Percentiles rank a stretch among this genome's conserved stretches.
These are phyloP conservation scores for Beris chalybata DNA, from an alignment of 2,888 invertebrate genomes.

Conservation along the genomic window DNA sequence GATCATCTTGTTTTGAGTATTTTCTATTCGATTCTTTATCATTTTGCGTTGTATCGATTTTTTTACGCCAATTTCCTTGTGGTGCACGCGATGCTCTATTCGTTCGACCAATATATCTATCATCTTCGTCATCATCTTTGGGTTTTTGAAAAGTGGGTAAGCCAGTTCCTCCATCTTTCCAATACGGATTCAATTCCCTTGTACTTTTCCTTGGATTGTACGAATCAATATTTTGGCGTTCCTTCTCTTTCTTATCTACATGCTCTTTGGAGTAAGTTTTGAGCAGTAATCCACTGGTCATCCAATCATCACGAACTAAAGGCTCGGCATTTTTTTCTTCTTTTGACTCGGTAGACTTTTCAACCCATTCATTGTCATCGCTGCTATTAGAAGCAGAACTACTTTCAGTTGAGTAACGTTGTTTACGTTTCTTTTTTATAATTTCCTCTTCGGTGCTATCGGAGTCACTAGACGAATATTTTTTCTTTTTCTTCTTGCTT, in stretches of 20 bases:
- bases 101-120: conserved; percentile 20
- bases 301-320: conserved; percentile 73
- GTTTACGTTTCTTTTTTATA: conserved; percentile 32
- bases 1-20: too few relatives aligned
- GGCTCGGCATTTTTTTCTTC: background rate
- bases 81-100: background rate
- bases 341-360: conserved; percentile 53
- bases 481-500: conserved; percentile 56
- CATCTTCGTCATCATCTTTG: conserved; percentile 51
- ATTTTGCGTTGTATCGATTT: conserved; percentile 10
- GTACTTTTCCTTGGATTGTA: conserved; percentile 72
- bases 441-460: conserved; percentile 49
- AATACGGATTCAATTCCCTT: conserved; percentile 87
- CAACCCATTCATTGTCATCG: conserved; percentile 64
- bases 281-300: conserved; percentile 64
- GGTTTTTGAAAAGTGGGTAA: conserved; percentile 63
- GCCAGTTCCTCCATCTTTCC: conserved; percentile 87
- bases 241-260: conserved; percentile 55
- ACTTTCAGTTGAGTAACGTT: conserved; percentile 41
- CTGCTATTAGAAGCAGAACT: conserved; percentile 37
- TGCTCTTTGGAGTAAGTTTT: conserved; percentile 52
- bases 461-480: conserved; percentile 41
- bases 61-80: conserved; percentile 43
- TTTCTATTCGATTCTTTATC: too few relatives aligned
- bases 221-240: conserved; percentile 61